These are phyloP conservation scores for Drosophila anomelani DNA, from an alignment of 2,888 invertebrate species.

Conservation along the genomic window DNA sequence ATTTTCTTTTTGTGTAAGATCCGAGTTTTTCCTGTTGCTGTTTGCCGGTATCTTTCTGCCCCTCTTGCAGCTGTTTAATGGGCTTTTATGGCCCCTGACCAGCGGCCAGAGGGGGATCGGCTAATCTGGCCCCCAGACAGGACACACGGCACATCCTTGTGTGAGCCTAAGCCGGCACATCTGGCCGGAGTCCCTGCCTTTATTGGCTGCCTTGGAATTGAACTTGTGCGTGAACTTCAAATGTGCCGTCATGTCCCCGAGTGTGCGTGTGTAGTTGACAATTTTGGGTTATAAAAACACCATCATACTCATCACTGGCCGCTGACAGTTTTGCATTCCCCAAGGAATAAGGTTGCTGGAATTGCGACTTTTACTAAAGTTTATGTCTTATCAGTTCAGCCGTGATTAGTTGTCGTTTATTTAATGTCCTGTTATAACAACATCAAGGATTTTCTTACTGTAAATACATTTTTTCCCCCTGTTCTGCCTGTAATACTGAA, in stretches of 20 bases:
- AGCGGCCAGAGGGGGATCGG: slow-evolving; percentile 54
- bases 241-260: not conserved
- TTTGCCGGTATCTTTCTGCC: slow-evolving; percentile 23
- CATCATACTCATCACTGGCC: slow-evolving; percentile 69
- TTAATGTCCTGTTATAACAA: slow-evolving; percentile 57
- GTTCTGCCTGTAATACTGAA: slow-evolving; percentile 13
- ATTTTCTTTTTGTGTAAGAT: slow-evolving; percentile 8
- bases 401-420: slow-evolving; percentile 52
- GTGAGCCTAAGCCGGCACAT: slow-evolving; percentile 44
- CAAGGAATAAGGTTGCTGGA: slow-evolving; percentile 49
- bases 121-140: slow-evolving; percentile 46
- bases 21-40: slow-evolving; percentile 19
- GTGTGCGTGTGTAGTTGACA: slow-evolving; percentile 25
- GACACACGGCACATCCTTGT: slow-evolving; percentile 28
- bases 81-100: slow-evolving; percentile 58
- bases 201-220: slow-evolving; percentile 51
- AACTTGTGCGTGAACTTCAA: slow-evolving; percentile 37
- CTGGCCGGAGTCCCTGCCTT: slow-evolving; percentile 32
- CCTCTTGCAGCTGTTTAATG: slow-evolving; percentile 54
- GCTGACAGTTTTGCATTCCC: slow-evolving; percentile 67
- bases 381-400: slow-evolving; percentile 29
- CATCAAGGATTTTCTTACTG: slow-evolving; percentile 17
- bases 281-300: slow-evolving; percentile 68
- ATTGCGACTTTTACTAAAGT: slow-evolving; percentile 21
- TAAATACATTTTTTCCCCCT: not conserved